A percentile compares a stretch with the other conserved stretches of the same genome.
Evolutionary conservation across 2,797 vertebrate genomes (phyloP).

Genomic region (Tokudaia tokunoshimensis): DNA sequence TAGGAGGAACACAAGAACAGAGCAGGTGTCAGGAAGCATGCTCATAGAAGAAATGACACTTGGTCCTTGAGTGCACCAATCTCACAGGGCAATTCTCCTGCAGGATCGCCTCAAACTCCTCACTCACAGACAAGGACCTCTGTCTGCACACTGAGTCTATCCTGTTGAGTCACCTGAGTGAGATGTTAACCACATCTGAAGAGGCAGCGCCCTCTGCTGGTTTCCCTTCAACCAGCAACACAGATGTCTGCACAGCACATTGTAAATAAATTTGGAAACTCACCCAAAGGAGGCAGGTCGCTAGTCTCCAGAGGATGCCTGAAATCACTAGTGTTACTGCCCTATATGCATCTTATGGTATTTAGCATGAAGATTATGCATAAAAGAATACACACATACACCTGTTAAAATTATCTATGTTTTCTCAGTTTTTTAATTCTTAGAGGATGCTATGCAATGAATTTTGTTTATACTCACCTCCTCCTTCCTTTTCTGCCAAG

Average conservation of each 20-base stretch:
- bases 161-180: rapidly evolving
- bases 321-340: neutral
- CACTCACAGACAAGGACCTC: neutral
- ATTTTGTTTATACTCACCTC: neutral
- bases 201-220: neutral
- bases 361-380: neutral
- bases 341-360: too few species aligned
- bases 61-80: neutral
- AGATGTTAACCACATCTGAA: neutral
- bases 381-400: neutral
- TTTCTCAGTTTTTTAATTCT: neutral
- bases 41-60: neutral
- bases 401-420: neutral
- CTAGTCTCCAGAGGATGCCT: neutral
- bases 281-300: neutral
- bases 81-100: neutral
- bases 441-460: neutral
- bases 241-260: neutral
- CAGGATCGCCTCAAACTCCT: neutral
- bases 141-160: neutral
- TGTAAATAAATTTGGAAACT: neutral
- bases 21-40: conserved; percentile 35
- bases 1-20: conserved; percentile 35
- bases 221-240: neutral
- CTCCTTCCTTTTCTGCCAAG: neutral